Conservation (phyloP, 2,797 vertebrate species). For the Balearica regulorum region DNA sequence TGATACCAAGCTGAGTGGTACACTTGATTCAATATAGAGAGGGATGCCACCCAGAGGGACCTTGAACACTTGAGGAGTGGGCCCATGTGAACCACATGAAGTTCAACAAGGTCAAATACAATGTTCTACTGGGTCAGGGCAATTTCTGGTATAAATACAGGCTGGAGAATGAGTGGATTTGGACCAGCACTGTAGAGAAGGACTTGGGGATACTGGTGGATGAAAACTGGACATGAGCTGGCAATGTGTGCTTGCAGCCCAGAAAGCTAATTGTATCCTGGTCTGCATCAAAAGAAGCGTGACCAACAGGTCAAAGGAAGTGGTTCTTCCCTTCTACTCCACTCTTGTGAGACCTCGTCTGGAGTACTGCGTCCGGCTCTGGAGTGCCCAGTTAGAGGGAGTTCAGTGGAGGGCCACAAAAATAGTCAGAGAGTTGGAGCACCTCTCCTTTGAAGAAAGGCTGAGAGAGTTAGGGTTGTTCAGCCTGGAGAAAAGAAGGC, state of each 20-base stretch:
- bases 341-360: neutral
- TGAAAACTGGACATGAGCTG: neutral
- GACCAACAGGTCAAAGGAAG: neutral
- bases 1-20: neutral
- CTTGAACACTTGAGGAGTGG: neutral
- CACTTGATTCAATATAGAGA: neutral
- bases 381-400: accelerated
- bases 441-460: neutral
- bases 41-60: neutral
- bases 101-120: neutral
- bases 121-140: neutral
- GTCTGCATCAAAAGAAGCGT: neutral
- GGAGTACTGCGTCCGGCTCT: neutral
- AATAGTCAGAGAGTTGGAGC: neutral
- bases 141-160: neutral
- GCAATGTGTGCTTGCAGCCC: neutral
- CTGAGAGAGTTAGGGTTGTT: neutral
- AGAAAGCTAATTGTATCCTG: neutral
- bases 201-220: neutral
- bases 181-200: neutral
- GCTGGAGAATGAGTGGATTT: neutral
- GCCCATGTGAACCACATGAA: neutral
- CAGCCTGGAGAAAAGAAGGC: neutral
- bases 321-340: neutral
- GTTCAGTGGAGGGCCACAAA: neutral